A percentile compares a stretch with the other conserved stretches of the same genome.
These are phyloP conservation scores for Merluccius polli DNA, from an alignment of 2,797 vertebrate species.

Conservation along the genomic window DNA sequence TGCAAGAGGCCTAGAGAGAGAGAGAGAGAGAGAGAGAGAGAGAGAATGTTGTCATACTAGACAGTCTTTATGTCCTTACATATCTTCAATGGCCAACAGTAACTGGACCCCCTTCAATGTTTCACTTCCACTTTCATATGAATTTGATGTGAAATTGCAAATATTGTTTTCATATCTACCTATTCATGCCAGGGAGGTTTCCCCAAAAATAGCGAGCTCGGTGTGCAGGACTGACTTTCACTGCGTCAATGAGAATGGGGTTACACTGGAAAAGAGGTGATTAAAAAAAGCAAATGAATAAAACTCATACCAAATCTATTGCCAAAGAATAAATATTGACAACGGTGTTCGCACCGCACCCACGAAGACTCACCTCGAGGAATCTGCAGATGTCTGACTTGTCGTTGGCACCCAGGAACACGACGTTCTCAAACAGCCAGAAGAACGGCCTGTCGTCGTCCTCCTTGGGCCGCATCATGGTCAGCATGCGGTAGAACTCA, in stretches of 20 bases:
- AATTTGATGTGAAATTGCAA: background rate
- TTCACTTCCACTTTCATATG: background rate
- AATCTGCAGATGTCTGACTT: slow-evolving; percentile 92
- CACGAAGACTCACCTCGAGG: slow-evolving; percentile 77
- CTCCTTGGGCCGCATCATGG: slow-evolving; percentile 81
- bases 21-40: slow-evolving; percentile 14
- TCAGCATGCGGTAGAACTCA: slow-evolving; percentile 91
- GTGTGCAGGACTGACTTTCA: slow-evolving; percentile 90
- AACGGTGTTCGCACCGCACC: background rate
- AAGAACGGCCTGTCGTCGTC: slow-evolving; percentile 89
- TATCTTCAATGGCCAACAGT: background rate
- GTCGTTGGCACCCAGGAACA: slow-evolving; percentile 86
- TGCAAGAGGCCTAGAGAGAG: slow-evolving; percentile 71
- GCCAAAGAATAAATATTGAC: background rate
- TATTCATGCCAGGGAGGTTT: slow-evolving; percentile 94
- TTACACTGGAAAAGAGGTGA: slow-evolving; percentile 79
- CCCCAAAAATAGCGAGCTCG: slow-evolving; percentile 95
- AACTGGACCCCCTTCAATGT: background rate
- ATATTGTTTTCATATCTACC: slow-evolving; percentile 63
- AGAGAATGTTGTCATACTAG: background rate
- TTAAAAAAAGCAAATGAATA: background rate
- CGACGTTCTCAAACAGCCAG: slow-evolving; percentile 96
- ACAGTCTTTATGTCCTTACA: background rate
- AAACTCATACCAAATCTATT: background rate
- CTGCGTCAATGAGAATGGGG: slow-evolving; percentile 86